These are phyloP conservation scores for Enteromius trimaculatus DNA, from an alignment of 2,797 vertebrate genomes.

Conservation along the genomic window DNA sequence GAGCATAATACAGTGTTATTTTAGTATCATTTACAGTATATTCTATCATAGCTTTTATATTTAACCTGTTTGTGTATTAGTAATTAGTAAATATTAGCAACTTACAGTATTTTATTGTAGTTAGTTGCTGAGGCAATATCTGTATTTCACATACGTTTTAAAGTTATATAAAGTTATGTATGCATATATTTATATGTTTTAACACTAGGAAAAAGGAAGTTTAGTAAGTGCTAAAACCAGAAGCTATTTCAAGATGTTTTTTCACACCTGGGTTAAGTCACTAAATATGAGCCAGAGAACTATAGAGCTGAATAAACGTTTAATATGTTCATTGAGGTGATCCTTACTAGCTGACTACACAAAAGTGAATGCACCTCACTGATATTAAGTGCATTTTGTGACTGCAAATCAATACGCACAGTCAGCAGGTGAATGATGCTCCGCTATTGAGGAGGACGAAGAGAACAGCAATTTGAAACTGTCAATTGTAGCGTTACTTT, in stretches of 20 bases:
- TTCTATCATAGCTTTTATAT: not conserved
- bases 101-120: not conserved
- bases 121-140: not conserved
- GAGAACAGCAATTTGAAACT: conserved; percentile 66
- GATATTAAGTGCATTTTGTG: conserved; percentile 12
- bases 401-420: conserved; percentile 72
- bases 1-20: not conserved
- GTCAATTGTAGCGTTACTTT: conserved; percentile 19
- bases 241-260: not conserved
- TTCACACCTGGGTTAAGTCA: not conserved
- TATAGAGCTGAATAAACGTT: not conserved
- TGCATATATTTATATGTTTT: not conserved
- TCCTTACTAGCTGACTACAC: not conserved
- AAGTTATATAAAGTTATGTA: not conserved
- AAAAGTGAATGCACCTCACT: conserved; percentile 10
- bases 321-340: not conserved
- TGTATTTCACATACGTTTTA: not conserved
- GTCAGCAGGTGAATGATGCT: conserved; percentile 71
- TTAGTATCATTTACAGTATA: not conserved
- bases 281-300: not conserved
- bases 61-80: not conserved
- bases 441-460: conserved; percentile 66
- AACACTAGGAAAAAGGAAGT: too few species aligned
- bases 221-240: not conserved
- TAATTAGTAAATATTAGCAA: not conserved